phyloP scores from a whole-genome alignment of 2,888 invertebrate genomes.

The Yponomeuta plumbellus region DNA sequence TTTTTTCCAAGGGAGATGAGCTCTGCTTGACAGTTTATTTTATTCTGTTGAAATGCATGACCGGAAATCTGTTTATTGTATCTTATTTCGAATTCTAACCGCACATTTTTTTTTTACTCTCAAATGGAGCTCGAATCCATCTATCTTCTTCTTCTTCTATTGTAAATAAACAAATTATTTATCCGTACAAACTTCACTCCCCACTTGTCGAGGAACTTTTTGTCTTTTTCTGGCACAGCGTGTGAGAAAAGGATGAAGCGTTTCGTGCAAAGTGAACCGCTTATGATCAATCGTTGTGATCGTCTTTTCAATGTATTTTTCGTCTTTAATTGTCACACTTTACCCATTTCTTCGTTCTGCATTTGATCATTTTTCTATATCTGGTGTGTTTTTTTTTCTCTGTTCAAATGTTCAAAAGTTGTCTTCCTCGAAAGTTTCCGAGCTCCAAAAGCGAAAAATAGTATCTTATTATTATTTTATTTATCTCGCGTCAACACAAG shows the following conservation, averaged over 20 bases:
- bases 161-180: neutral
- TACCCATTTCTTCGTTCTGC: conserved; percentile 43
- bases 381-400: conserved; percentile 31
- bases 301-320: conserved; percentile 20
- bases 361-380: conserved; percentile 40
- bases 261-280: neutral
- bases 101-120: neutral
- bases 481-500: conserved; percentile 67
- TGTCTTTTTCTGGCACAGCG: conserved; percentile 31
- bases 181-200: conserved; percentile 11
- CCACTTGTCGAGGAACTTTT: conserved; percentile 25
- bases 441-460: conserved; percentile 48
- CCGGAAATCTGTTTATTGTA: neutral
- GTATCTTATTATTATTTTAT: conserved; percentile 44
- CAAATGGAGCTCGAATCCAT: conserved; percentile 10
- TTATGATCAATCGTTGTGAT: neutral
- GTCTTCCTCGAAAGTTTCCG: conserved; percentile 73
- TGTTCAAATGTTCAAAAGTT: conserved; percentile 49
- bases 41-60: conserved; percentile 22
- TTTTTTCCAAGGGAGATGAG: conserved; percentile 30
- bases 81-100: conserved; percentile 8
- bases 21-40: conserved; percentile 42
- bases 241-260: conserved; percentile 1
- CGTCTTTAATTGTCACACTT: conserved; percentile 44
- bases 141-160: neutral